These are phyloP conservation scores for Liasis olivaceus DNA, from an alignment of 2,797 vertebrate genomes.

Conservation along the genomic window DNA sequence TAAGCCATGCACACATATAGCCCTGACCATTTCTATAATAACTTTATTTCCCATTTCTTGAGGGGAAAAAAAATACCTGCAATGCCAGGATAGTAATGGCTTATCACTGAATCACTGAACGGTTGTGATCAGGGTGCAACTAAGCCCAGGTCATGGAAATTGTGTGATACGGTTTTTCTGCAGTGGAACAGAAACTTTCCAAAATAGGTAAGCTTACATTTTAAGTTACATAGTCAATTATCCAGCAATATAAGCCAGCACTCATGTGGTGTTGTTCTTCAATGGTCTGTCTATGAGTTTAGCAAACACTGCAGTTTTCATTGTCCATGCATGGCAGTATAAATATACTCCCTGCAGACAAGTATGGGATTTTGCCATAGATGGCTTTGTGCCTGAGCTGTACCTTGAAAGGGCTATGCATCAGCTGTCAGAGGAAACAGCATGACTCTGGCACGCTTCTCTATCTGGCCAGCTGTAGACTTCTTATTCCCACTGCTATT, in stretches of 20 bases:
- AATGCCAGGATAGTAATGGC: neutral
- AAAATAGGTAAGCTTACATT: neutral
- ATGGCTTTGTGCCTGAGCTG: neutral
- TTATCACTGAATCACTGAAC: neutral
- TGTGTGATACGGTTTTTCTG: neutral
- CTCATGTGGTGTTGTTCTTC: neutral
- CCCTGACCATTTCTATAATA: neutral
- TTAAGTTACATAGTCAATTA: neutral
- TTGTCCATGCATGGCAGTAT: neutral
- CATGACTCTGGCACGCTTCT: neutral
- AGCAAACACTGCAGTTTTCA: conserved; percentile 20
- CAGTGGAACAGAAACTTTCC: neutral
- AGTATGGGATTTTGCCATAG: neutral
- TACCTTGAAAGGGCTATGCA: conserved; percentile 3
- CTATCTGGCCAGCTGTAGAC: neutral
- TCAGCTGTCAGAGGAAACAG: neutral
- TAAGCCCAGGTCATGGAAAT: neutral
- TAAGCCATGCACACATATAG: neutral
- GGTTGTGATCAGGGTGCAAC: neutral
- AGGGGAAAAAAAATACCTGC: neutral
- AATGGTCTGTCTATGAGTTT: neutral
- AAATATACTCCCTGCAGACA: neutral
- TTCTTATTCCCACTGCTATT: neutral
- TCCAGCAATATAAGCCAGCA: neutral
- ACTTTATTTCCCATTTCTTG: neutral